phyloP scores from a whole-genome alignment of 2,113 vertebrate species.

The Tyrannus savana region DNA sequence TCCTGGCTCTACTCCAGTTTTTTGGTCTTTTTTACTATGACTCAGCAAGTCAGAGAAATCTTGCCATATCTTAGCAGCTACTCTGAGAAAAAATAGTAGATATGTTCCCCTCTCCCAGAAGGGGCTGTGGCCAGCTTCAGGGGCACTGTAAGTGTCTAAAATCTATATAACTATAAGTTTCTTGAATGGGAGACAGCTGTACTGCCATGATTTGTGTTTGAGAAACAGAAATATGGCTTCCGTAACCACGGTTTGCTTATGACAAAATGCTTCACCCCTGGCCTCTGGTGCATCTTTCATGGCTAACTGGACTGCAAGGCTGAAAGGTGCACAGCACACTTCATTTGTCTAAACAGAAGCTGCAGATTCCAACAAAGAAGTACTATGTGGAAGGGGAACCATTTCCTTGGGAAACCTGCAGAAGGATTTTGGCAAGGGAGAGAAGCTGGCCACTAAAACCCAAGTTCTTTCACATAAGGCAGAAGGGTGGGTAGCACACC shows the following conservation, averaged over 20 bases:
- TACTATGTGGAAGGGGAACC: fast-evolving
- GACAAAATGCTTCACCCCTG: background rate
- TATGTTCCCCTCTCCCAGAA: background rate
- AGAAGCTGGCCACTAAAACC: background rate
- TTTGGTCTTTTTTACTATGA: background rate
- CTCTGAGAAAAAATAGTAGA: background rate
- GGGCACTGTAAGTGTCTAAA: background rate
- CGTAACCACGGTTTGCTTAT: background rate
- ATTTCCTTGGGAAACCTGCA: background rate
- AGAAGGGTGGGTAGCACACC: background rate
- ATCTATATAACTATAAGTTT: background rate
- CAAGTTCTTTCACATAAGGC: background rate
- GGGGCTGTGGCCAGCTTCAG: background rate
- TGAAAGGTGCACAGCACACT: background rate
- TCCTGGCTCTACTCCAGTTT: background rate
- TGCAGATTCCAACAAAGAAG: background rate
- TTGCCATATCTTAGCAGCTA: background rate
- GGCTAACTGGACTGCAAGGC: background rate
- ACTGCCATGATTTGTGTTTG: fast-evolving
- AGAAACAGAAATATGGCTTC: background rate
- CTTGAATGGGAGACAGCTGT: background rate
- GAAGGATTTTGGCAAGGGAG: background rate
- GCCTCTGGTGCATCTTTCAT: background rate
- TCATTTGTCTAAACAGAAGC: background rate
- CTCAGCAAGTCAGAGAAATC: background rate